Evolutionary conservation across 2,113 vertebrate genomes (phyloP).

Genomic region (Triplophysa rosa): DNA sequence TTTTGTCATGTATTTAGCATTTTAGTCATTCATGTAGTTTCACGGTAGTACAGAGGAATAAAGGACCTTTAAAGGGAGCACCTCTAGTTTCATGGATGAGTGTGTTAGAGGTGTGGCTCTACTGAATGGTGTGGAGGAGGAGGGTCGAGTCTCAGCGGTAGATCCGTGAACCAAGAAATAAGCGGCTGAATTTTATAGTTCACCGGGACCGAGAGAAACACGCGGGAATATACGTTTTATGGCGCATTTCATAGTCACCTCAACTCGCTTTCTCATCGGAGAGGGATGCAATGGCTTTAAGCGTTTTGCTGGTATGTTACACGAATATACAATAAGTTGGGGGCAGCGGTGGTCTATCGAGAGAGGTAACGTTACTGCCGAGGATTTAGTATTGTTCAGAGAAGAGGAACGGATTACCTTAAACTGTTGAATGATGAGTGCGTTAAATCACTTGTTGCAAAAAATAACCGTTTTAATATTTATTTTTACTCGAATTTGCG

Average conservation of each 20-base stretch:
- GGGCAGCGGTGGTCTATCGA: background rate
- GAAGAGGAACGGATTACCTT: background rate
- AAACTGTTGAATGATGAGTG: background rate
- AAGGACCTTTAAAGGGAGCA: background rate
- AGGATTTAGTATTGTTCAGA: constrained; percentile 23
- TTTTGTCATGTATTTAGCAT: too few species aligned
- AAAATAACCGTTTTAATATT: background rate
- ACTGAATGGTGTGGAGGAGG: constrained; percentile 29
- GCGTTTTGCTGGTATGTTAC: constrained; percentile 6
- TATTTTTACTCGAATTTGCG: background rate
- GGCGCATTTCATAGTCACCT: background rate
- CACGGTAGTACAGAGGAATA: too few species aligned
- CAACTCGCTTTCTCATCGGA: background rate
- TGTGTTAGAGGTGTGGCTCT: constrained; percentile 38
- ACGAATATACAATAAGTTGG: background rate
- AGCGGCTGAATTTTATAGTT: constrained; percentile 2
- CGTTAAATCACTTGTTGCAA: constrained; percentile 12
- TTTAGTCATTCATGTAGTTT: too few species aligned
- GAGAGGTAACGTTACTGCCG: background rate
- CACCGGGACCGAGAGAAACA: background rate
- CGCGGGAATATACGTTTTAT: constrained; percentile 1
- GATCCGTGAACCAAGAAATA: constrained; percentile 15
- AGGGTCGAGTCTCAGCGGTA: constrained; percentile 14
- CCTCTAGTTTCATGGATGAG: background rate
- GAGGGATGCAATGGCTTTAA: background rate